Evolutionary conservation across 2,888 invertebrate species (phyloP).

Genomic region (Chalcis sispes): DNA sequence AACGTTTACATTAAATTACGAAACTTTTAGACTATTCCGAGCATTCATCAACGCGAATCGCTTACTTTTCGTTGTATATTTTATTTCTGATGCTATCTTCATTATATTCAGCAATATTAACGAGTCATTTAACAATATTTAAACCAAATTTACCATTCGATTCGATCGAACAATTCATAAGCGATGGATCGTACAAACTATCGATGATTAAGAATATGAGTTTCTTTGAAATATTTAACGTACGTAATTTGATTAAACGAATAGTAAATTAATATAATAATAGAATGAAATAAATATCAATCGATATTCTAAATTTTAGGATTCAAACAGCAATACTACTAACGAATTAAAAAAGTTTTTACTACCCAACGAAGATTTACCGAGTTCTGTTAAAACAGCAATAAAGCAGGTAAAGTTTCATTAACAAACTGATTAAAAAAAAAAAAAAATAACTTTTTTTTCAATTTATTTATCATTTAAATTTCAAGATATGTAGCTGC

Average conservation of each 20-base stretch:
- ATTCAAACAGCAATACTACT: background rate
- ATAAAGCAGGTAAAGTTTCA: slow-evolving; percentile 1
- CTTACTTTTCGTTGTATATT: slow-evolving; percentile 49
- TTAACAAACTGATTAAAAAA: background rate
- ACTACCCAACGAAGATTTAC: slow-evolving; percentile 10
- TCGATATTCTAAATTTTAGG: slow-evolving; percentile 4
- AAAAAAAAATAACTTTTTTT: background rate
- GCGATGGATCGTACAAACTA: slow-evolving; percentile 32
- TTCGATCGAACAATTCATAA: slow-evolving; percentile 33
- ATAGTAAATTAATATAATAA: background rate
- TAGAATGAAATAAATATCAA: no score
- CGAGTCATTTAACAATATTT: slow-evolving; percentile 57
- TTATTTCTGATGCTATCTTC: slow-evolving; percentile 37
- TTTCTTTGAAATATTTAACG: slow-evolving; percentile 23
- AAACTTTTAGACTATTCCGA: slow-evolving; percentile 3
- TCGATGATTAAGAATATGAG: slow-evolving; percentile 11
- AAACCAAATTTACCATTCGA: slow-evolving; percentile 56
- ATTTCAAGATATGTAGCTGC: slow-evolving; percentile 12
- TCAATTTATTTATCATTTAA: background rate
- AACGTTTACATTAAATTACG: background rate
- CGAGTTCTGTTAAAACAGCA: background rate
- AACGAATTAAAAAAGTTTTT: slow-evolving; percentile 9
- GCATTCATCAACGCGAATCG: slow-evolving; percentile 47
- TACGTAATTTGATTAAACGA: slow-evolving; percentile 4
- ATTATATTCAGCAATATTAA: slow-evolving; percentile 60